A percentile compares a stretch with the other conserved stretches of the same genome.
Evolutionary conservation across 2,797 vertebrate species (phyloP).

Genomic region (Phrynocephalus vlangalii): DNA sequence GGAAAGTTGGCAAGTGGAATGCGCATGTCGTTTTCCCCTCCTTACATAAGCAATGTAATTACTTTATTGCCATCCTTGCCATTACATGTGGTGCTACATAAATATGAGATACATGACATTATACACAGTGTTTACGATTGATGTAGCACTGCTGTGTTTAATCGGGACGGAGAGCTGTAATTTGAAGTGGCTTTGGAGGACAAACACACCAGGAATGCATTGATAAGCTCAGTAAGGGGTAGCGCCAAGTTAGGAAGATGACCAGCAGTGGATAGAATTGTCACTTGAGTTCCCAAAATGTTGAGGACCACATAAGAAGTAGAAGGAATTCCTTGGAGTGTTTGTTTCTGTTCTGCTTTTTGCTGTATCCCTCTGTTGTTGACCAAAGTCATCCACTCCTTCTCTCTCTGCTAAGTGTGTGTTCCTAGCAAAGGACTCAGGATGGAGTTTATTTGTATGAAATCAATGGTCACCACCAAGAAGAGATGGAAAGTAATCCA

Average conservation of each 20-base stretch:
- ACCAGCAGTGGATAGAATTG: background rate
- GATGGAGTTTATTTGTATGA: too few species aligned
- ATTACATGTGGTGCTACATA: too few species aligned
- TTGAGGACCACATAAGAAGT: background rate
- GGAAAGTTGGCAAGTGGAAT: too few species aligned
- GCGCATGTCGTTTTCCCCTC: too few species aligned
- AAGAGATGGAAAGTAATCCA: background rate
- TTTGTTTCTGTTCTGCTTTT: background rate
- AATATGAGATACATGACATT: too few species aligned
- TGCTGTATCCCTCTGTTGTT: too few species aligned
- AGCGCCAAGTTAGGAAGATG: background rate
- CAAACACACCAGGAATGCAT: background rate
- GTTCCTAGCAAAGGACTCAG: background rate
- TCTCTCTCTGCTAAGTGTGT: background rate
- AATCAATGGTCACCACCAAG: background rate
- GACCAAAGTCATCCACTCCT: background rate
- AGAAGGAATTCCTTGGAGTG: too few species aligned
- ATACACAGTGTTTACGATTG: background rate
- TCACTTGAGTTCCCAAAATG: background rate
- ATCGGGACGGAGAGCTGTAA: too few species aligned
- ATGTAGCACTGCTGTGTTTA: background rate
- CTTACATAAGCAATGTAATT: background rate
- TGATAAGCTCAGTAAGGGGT: background rate
- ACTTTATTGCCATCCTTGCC: background rate
- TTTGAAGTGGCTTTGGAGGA: background rate